Evolutionary conservation across 2,113 vertebrate genomes (phyloP).

Genomic region (Grammomys dolichurus): DNA sequence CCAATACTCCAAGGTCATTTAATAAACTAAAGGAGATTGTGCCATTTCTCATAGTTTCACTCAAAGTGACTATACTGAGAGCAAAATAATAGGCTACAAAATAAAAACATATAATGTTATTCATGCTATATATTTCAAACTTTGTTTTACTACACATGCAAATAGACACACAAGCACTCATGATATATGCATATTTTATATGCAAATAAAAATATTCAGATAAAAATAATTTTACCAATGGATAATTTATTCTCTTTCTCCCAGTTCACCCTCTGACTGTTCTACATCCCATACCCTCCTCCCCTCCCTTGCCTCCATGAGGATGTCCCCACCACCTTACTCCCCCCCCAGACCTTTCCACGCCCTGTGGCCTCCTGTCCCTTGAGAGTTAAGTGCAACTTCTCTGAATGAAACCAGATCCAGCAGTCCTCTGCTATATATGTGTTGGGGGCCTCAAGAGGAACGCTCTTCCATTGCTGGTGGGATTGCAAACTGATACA

Average conservation of each 20-base stretch:
- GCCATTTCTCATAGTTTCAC: conserved; percentile 58
- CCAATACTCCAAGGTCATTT: conserved; percentile 8
- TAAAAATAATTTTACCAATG: neutral
- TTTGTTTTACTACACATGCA: neutral
- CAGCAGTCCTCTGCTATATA: no score
- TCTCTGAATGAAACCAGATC: no score
- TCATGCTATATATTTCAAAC: conserved; percentile 25
- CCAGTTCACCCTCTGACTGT: no score
- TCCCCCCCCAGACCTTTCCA: no score
- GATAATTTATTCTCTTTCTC: neutral
- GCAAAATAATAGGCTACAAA: conserved; percentile 80
- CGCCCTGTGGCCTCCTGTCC: no score
- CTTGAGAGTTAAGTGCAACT: no score
- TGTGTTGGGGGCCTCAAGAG: no score
- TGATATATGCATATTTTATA: neutral
- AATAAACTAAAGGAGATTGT: conserved; percentile 73
- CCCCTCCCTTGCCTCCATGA: no score
- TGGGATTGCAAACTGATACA: no score
- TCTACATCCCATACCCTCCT: no score
- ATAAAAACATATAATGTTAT: conserved; percentile 54
- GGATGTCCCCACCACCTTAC: no score
- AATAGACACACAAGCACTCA: neutral
- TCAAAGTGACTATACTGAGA: conserved; percentile 65
- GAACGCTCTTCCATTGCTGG: no score
- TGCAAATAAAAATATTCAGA: conserved; percentile 2